These are phyloP conservation scores for Clarias pachynema DNA, from an alignment of 2,797 vertebrate genomes.

Conservation along the genomic window DNA sequence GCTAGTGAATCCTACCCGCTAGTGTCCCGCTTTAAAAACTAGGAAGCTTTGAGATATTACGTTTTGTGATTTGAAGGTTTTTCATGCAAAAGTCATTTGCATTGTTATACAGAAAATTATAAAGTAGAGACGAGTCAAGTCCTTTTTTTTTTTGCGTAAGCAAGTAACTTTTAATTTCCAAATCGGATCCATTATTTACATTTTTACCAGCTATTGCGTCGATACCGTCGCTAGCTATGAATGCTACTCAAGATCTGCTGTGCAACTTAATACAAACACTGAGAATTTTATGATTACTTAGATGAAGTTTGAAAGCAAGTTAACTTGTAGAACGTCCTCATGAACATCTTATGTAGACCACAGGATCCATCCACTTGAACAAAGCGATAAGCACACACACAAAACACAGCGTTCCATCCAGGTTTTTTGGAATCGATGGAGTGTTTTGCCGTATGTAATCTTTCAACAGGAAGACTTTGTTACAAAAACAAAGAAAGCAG, in stretches of 20 bases:
- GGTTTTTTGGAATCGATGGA: constrained; percentile 5
- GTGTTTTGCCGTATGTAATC: constrained; percentile 22
- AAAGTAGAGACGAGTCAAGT: too few species aligned
- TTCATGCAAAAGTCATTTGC: too few species aligned
- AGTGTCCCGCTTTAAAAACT: too few species aligned
- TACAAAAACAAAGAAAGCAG: constrained; percentile 48
- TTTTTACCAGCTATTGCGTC: not conserved
- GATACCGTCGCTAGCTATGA: not conserved
- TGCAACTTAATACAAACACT: not conserved
- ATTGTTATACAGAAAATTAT: too few species aligned
- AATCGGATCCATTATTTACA: too few species aligned
- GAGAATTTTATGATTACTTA: not conserved
- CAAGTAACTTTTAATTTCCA: too few species aligned
- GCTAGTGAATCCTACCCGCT: too few species aligned
- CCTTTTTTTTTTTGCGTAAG: too few species aligned
- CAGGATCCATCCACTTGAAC: not conserved
- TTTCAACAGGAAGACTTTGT: constrained; percentile 46
- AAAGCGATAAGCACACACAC: not conserved
- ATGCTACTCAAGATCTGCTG: not conserved
- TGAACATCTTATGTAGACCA: not conserved
- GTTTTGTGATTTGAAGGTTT: too few species aligned
- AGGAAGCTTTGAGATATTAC: too few species aligned
- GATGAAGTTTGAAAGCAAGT: not conserved
- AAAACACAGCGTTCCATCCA: not conserved
- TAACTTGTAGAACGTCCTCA: too few species aligned